Evolutionary conservation across 2,888 invertebrate species (phyloP), one percentile per base, ranked within the genome.

Genomic region (Myopa tessellatipennis): DNA sequence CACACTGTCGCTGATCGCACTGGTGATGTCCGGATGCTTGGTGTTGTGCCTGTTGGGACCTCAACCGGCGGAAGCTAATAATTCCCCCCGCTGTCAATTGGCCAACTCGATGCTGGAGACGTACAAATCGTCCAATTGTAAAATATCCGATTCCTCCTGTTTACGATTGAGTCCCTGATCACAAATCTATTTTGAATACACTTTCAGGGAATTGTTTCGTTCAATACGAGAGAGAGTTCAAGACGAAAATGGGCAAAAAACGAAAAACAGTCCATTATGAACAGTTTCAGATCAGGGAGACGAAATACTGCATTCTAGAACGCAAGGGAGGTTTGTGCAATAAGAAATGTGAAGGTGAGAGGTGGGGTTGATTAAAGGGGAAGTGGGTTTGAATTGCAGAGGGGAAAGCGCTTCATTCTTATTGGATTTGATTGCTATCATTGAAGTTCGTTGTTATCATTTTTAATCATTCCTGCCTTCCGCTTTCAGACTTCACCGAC

Each of bases 281-380:
- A n/a, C n/a, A n/a, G n/a, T n/a, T n/a, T n/a, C n/a, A n/a, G n/a
- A n/a, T n/a, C n/a, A n/a, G n/a, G n/a, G n/a, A n/a, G n/a, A n/a
- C n/a, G n/a, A n/a, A n/a, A n/a, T n/a, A 93, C 92, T 95, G 95
- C 85, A 90, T 91, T 80, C 92, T 92, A 80, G 93, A 92, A 8
- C 90, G 91, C 58, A 90, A 90, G 79, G 94, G 94, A 4, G 94
- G 94, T 1, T 87, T 91, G 61, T 95, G 95, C 88, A 92, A 92
- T 83, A 91, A 92, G 84, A 93, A 92, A 84, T 95, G 95, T 87
- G 94, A 94, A 91, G 93, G 93, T 93, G 89, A 83, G 74, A 34
- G n/a, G 55, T 14, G 6, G 18, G 61, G 38, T 14, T n/a, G 4
- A 34, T 4, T 34, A 12, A 40, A 10, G 68, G 40, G 18, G 45